Conservation (phyloP, 2,113 vertebrate genomes). For the Cyprinodon variegatus region DNA sequence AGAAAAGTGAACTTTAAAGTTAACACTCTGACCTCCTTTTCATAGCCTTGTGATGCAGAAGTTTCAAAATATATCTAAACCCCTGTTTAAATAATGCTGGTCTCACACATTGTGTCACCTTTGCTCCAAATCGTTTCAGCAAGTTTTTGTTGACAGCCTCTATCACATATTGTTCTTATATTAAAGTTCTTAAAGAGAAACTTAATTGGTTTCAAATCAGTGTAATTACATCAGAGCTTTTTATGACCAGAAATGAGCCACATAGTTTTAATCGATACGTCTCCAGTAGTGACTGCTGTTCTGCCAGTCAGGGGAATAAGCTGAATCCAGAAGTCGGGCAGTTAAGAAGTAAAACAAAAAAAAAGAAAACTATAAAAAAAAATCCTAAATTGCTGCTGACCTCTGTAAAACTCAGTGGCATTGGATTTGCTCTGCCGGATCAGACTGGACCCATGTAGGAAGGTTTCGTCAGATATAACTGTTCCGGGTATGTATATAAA, state of each 20-base stretch:
- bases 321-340: not conserved
- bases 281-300: not conserved
- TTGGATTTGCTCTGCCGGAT: not conserved
- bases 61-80: no score
- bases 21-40: no score
- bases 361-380: not conserved
- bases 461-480: no score
- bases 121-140: no score
- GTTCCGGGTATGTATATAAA: no score
- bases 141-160: no score
- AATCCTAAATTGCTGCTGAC: not conserved
- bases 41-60: no score
- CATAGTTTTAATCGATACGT: not conserved
- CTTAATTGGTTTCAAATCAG: no score
- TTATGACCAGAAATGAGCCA: not conserved
- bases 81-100: not conserved
- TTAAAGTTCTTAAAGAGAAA: no score
- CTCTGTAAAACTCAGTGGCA: not conserved
- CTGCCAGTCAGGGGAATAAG: not conserved
- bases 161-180: no score
- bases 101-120: not conserved
- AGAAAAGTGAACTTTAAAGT: no score
- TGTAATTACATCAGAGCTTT: not conserved
- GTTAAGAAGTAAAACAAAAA: not conserved
- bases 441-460: not conserved